phyloP scores from a whole-genome alignment of 1,140 invertebrate genomes.

The Drosophila ironensis region DNA sequence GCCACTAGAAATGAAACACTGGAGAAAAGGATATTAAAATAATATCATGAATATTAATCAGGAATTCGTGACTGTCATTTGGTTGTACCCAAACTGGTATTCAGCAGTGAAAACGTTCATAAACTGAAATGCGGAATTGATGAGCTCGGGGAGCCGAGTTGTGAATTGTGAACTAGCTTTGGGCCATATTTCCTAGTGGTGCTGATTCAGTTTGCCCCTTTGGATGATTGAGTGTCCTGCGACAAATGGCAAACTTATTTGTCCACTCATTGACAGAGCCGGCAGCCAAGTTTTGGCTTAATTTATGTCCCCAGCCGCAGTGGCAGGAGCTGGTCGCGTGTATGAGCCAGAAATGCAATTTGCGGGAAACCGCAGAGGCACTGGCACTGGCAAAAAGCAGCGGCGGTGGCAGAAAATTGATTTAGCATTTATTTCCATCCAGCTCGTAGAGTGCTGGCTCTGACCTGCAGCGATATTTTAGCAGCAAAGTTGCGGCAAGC shows the following conservation, averaged over 20 bases:
- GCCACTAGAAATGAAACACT: no score
- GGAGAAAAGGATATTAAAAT: no score
- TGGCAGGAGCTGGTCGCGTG: constrained; percentile 17
- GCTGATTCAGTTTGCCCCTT: background rate
- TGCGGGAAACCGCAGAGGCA: constrained; percentile 27
- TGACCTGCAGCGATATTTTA: constrained; percentile 15
- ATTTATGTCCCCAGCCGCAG: constrained; percentile 24
- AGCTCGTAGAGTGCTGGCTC: background rate
- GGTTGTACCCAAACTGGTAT: no score
- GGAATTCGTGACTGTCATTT: no score
- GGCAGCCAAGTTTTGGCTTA: constrained; percentile 26
- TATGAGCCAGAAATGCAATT: constrained; percentile 45
- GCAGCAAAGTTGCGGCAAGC: constrained; percentile 10
- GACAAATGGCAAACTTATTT: constrained; percentile 36
- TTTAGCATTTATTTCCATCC: constrained; percentile 57
- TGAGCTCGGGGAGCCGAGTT: no score
- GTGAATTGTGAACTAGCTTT: background rate
- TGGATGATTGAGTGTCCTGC: constrained; percentile 46
- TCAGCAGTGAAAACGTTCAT: no score
- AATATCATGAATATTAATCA: no score
- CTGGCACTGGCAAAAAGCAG: background rate
- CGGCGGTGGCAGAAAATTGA: constrained; percentile 41
- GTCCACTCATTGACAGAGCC: constrained; percentile 19
- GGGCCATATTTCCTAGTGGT: background rate
- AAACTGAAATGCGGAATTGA: no score